Evolutionary conservation across 2,888 invertebrate genomes (phyloP).

Genomic region (Ormyrus rosae): DNA sequence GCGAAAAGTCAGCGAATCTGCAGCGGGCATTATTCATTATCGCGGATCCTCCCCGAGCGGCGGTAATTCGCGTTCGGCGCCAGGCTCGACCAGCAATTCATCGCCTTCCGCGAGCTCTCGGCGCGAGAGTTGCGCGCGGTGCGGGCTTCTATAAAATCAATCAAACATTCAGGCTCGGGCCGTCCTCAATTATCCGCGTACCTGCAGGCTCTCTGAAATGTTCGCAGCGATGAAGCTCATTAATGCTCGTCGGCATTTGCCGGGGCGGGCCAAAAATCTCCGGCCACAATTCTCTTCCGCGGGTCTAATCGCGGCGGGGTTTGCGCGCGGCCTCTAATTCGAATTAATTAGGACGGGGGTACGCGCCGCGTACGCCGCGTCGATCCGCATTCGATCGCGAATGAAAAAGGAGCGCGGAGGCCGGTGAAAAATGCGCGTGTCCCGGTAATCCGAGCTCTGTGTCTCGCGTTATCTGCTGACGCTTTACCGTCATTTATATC

Average conservation of each 20-base stretch:
- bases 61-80: no score
- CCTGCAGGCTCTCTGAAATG: not conserved
- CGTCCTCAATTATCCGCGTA: slow-evolving; percentile 12
- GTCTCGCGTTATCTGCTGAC: not conserved
- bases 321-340: slow-evolving; percentile 25
- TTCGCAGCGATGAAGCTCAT: not conserved
- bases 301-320: slow-evolving; percentile 8
- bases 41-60: no score
- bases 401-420: slow-evolving; percentile 9
- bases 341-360: slow-evolving; percentile 24
- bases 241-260: not conserved
- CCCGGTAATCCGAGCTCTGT: not conserved
- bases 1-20: no score
- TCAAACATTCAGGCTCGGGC: slow-evolving; percentile 2
- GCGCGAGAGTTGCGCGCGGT: no score
- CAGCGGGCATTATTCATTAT: no score
- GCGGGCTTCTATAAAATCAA: slow-evolving; percentile 26
- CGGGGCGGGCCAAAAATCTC: not conserved
- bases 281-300: no score
- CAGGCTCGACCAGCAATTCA: no score
- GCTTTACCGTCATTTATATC: slow-evolving; percentile 31
- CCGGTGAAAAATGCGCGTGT: slow-evolving; percentile 37
- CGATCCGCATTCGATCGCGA: not conserved
- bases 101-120: no score
- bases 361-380: slow-evolving; percentile 1